Conservation (phyloP, 2,113 vertebrate species). For the Mixornis gularis region DNA sequence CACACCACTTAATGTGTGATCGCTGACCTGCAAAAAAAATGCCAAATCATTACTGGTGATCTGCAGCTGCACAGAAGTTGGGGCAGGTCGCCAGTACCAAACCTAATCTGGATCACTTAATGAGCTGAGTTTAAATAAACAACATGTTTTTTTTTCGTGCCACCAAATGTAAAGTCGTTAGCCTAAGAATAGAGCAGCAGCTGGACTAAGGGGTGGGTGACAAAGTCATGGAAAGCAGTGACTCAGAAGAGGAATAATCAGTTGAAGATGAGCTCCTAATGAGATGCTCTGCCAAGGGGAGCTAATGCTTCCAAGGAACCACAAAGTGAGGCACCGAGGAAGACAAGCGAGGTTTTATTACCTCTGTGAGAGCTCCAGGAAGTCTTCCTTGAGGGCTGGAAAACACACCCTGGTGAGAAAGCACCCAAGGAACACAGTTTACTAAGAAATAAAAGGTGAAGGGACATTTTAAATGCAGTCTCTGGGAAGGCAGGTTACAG, state of each 20-base stretch:
- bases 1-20: neutral
- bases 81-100: neutral
- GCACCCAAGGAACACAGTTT: neutral
- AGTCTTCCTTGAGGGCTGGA: neutral
- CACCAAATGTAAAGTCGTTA: neutral
- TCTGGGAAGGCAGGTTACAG: neutral
- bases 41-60: neutral
- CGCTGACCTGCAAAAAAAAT: neutral
- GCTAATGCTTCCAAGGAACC: neutral
- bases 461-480: neutral
- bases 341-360: neutral
- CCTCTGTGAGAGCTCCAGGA: neutral
- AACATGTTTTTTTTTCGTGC: neutral
- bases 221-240: neutral
- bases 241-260: conserved; percentile 35
- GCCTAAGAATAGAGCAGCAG: conserved; percentile 7
- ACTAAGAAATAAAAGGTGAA: neutral
- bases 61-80: neutral
- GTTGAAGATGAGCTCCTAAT: neutral
- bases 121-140: conserved; percentile 37
- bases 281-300: conserved; percentile 4
- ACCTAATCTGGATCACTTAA: neutral
- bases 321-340: neutral
- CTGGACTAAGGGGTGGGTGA: neutral
- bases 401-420: neutral